Evolutionary conservation across 1,140 invertebrate species (phyloP).

Genomic region (Ooceraea biroi): DNA sequence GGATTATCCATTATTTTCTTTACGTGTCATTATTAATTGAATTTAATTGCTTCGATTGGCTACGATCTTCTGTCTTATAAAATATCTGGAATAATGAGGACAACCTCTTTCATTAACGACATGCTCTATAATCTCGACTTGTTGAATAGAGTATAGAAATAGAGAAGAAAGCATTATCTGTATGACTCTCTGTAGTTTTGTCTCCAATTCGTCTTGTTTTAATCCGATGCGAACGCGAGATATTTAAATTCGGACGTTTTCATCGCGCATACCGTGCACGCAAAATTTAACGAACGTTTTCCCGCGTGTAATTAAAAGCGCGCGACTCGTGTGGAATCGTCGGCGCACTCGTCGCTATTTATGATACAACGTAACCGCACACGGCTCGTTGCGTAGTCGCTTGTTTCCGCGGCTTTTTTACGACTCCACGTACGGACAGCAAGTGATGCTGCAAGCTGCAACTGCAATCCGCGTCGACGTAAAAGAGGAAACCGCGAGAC

Average conservation of each 20-base stretch:
- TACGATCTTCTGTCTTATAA: not conserved
- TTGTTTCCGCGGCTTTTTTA: constrained; percentile 44
- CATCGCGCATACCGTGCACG: not conserved
- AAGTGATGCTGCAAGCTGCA: not conserved
- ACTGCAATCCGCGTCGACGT: not conserved
- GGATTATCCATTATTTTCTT: constrained; percentile 43
- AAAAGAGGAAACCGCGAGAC: not conserved
- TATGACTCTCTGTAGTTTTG: not conserved
- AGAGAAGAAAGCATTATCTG: not conserved
- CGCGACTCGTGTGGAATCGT: not conserved
- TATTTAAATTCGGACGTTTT: constrained; percentile 4
- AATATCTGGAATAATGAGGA: constrained; percentile 1
- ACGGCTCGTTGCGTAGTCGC: constrained; percentile 29
- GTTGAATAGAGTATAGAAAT: not conserved
- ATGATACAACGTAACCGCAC: constrained; percentile 14
- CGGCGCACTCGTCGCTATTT: constrained; percentile 13
- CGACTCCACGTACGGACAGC: not conserved
- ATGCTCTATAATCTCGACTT: not conserved
- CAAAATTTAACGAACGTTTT: constrained; percentile 6
- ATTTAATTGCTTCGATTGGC: constrained; percentile 34
- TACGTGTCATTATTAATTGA: constrained; percentile 39
- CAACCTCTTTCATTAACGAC: not conserved
- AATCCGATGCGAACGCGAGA: not conserved
- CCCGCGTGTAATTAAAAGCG: not conserved
- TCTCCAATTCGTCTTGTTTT: not conserved